These are phyloP conservation scores for Cynopterus sphinx DNA, from an alignment of 2,797 vertebrate species.

Conservation along the genomic window DNA sequence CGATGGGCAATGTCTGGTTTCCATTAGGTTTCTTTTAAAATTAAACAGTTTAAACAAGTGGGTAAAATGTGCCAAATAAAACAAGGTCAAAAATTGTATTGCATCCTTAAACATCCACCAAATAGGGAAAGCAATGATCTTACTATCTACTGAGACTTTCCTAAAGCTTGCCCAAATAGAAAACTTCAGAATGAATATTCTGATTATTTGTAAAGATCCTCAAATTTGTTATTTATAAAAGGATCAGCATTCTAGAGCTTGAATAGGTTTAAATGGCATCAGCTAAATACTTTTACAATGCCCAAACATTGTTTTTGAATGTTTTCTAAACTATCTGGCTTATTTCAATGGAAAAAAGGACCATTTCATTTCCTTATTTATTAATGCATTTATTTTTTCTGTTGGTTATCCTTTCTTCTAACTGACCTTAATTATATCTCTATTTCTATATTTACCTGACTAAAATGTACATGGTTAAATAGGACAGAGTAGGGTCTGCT, in stretches of 20 bases:
- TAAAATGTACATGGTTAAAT: background rate
- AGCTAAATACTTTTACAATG: slow-evolving; percentile 7
- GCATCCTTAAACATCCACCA: background rate
- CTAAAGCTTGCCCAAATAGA: background rate
- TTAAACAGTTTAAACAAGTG: background rate
- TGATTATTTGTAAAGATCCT: background rate
- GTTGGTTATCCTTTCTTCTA: background rate
- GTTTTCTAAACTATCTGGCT: background rate
- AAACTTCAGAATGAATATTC: slow-evolving; percentile 21
- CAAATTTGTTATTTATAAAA: background rate
- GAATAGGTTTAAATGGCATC: background rate
- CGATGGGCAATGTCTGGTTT: background rate
- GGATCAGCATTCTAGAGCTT: background rate
- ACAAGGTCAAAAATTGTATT: slow-evolving; percentile 5
- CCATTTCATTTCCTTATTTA: background rate
- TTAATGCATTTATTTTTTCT: background rate
- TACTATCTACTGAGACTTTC: background rate
- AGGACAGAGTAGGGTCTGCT: background rate
- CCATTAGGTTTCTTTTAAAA: background rate
- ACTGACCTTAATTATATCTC: background rate
- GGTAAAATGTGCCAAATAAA: background rate
- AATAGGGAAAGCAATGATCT: background rate
- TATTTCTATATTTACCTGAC: background rate
- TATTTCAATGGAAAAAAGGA: background rate
- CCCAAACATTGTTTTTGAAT: background rate